Conservation (phyloP, 1,140 invertebrate species). For the Liolophura sinensis region DNA sequence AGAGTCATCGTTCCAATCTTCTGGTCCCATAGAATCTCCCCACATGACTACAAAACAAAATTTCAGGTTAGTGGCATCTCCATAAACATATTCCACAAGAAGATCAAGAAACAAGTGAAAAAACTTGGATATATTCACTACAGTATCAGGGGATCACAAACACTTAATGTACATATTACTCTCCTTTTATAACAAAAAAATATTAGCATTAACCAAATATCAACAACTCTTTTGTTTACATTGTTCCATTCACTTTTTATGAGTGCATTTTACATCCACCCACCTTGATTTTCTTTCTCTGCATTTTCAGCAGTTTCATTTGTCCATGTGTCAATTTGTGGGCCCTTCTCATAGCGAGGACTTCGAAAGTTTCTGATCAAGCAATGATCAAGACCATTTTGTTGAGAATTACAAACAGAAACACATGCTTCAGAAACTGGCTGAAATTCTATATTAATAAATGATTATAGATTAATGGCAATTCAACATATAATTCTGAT, state of each 20-base stretch:
- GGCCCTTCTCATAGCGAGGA: slow-evolving; percentile 44
- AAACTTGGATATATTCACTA: no score
- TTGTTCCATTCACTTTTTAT: neutral
- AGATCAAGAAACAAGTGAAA: no score
- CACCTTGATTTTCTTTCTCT: slow-evolving; percentile 37
- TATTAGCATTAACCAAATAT: no score
- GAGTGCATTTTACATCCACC: neutral
- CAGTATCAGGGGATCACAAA: no score
- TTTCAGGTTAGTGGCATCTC: no score
- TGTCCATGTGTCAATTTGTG: slow-evolving; percentile 68
- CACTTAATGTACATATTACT: no score
- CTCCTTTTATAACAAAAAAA: no score
- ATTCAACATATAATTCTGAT: no score
- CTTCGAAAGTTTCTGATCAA: slow-evolving; percentile 10
- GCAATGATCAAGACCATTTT: neutral
- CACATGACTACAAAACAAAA: slow-evolving; percentile 12
- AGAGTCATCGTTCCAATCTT: slow-evolving; percentile 94
- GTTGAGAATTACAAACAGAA: slow-evolving; percentile 1
- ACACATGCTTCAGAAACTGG: neutral
- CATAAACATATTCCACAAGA: no score
- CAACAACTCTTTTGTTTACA: no score
- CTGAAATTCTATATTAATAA: neutral
- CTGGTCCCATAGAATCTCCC: slow-evolving; percentile 51
- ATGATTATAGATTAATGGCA: no score
- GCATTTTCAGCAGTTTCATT: slow-evolving; percentile 61